A percentile compares a stretch with the other conserved stretches of the same genome.
Conservation (phyloP, 1,140 invertebrate genomes). For the Acarapis woodi region DNA sequence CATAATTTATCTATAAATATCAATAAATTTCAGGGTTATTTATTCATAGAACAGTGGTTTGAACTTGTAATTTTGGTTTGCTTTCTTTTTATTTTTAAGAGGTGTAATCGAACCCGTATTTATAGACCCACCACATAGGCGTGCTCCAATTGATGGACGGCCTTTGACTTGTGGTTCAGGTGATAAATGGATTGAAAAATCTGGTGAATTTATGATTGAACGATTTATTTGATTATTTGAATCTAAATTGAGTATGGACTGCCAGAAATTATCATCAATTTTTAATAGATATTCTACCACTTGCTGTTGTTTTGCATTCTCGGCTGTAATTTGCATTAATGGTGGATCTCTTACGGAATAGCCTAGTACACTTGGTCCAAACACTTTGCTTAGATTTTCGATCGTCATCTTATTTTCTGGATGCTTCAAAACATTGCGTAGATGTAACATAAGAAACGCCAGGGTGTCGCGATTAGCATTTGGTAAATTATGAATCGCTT, state of each 20-base stretch:
- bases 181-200: too few species aligned
- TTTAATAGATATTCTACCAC: constrained; percentile 17
- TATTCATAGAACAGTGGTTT: too few species aligned
- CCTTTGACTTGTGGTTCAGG: not conserved
- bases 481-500: constrained; percentile 38
- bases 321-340: constrained; percentile 28
- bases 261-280: constrained; percentile 5
- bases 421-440: constrained; percentile 40
- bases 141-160: not conserved
- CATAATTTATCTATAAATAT: too few species aligned
- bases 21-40: too few species aligned
- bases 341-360: constrained; percentile 40
- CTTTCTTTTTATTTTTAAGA: too few species aligned
- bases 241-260: not conserved
- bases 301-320: constrained; percentile 28
- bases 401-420: constrained; percentile 45
- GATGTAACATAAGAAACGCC: constrained; percentile 49
- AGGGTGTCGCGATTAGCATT: constrained; percentile 57
- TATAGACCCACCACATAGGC: constrained; percentile 1
- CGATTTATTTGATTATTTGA: too few species aligned
- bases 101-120: not conserved
- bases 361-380: constrained; percentile 53
- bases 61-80: not conserved
- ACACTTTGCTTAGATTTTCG: constrained; percentile 42
- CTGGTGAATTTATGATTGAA: not conserved